Conservation (phyloP, 1,140 invertebrate species). For the Drosophila subobscura region DNA sequence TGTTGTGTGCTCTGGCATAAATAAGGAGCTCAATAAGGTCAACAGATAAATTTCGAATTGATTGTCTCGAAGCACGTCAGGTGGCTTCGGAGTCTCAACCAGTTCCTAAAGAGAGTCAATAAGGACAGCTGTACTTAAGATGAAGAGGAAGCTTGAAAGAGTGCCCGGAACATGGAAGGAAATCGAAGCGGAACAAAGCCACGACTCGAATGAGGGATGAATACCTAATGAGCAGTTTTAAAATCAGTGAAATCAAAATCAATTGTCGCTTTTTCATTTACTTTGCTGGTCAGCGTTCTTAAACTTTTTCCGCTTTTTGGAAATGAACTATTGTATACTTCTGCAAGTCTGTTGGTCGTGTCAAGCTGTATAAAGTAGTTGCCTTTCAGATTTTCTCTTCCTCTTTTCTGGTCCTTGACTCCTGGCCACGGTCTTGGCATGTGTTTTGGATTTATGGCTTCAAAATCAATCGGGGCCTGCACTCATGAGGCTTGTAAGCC, state of each 20-base stretch:
- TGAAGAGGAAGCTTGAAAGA: too few species aligned
- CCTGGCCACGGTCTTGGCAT: conserved; percentile 31
- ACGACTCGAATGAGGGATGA: too few species aligned
- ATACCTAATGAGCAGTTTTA: too few species aligned
- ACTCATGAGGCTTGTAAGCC: conserved; percentile 46
- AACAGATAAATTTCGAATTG: conserved; percentile 61
- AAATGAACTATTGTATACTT: too few species aligned
- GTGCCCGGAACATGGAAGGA: too few species aligned
- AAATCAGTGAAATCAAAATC: too few species aligned
- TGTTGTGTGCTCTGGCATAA: conserved; percentile 33
- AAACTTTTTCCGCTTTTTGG: too few species aligned
- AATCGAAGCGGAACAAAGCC: too few species aligned
- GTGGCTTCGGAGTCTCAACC: conserved; percentile 10
- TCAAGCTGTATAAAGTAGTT: conserved; percentile 56
- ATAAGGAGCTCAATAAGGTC: conserved; percentile 54
- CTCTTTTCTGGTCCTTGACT: conserved; percentile 19
- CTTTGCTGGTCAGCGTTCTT: too few species aligned
- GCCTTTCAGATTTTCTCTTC: neutral
- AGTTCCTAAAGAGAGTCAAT: conserved; percentile 16
- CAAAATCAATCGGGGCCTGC: conserved; percentile 53
- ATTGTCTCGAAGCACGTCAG: conserved; percentile 40
- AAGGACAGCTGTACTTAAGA: too few species aligned
- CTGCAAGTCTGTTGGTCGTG: conserved; percentile 15
- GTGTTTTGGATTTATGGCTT: conserved; percentile 69
- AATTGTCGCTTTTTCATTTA: too few species aligned